A percentile compares a stretch with the other conserved stretches of the same genome.
Evolutionary conservation across 2,888 invertebrate species (phyloP).

Genomic region (Rhingia campestris): DNA sequence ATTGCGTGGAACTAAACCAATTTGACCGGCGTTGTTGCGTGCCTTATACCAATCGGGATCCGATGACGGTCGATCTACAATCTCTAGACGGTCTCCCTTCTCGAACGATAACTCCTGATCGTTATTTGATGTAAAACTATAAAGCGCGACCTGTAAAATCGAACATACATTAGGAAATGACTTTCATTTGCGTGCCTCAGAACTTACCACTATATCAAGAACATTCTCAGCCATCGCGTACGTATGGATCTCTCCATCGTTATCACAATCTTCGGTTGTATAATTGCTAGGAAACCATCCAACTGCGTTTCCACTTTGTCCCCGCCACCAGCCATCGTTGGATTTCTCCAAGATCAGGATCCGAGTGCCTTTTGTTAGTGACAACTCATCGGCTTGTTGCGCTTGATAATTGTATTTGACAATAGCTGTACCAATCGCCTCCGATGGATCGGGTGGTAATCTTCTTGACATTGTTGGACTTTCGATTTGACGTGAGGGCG

Average conservation of each 20-base stretch:
- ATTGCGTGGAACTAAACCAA: constrained; percentile 97
- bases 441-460: constrained; percentile 91
- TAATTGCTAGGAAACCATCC: constrained; percentile 99
- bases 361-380: constrained; percentile 95
- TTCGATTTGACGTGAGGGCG: constrained; percentile 91
- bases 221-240: constrained; percentile 97
- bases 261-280: constrained; percentile 94
- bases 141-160: constrained; percentile 89
- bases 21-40: constrained; percentile 94
- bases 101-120: constrained; percentile 98
- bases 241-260: constrained; percentile 93
- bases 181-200: neutral
- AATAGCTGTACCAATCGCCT: constrained; percentile 93
- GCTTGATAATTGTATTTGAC: constrained; percentile 98
- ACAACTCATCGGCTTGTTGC: constrained; percentile 97
- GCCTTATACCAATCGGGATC: constrained; percentile 99
- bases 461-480: constrained; percentile 90
- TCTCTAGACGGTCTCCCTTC: constrained; percentile 97
- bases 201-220: constrained; percentile 93
- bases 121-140: constrained; percentile 96
- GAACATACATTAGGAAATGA: neutral
- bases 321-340: constrained; percentile 99
- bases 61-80: constrained; percentile 96
- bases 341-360: constrained; percentile 98
- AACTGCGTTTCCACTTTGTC: constrained; percentile 87